Percentiles rank a stretch among this genome's conserved stretches.
These are phyloP conservation scores for Helobdella robusta DNA, from an alignment of 2,888 invertebrate genomes.

Conservation along the genomic window DNA sequence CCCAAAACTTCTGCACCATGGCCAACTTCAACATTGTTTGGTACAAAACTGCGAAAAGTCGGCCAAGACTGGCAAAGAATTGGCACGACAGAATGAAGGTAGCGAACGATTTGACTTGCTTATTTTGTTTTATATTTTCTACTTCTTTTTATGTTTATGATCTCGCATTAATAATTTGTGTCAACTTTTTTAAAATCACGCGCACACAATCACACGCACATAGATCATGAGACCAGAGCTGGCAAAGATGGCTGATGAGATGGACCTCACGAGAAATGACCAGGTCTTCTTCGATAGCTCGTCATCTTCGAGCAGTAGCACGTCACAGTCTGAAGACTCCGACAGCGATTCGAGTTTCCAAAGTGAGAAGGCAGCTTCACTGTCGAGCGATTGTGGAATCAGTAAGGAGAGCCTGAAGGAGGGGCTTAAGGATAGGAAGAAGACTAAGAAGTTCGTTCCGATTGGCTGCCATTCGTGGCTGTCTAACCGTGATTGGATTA, in stretches of 20 bases:
- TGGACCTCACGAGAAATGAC: slow-evolving; percentile 74
- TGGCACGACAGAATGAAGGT: slow-evolving; percentile 24
- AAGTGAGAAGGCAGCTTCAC: background rate
- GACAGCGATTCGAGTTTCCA: slow-evolving; percentile 31
- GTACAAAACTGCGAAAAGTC: slow-evolving; percentile 84
- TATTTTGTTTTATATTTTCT: background rate
- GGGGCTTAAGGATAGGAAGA: too few relatives aligned
- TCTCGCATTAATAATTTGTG: too few relatives aligned
- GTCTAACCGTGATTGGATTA: too few relatives aligned
- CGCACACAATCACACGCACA: too few relatives aligned
- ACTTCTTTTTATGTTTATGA: background rate
- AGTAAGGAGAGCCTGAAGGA: too few relatives aligned
- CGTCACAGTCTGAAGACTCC: slow-evolving; percentile 63
- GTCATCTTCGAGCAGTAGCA: slow-evolving; percentile 64
- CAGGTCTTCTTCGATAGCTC: slow-evolving; percentile 90
- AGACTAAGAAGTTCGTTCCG: too few relatives aligned
- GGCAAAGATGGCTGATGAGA: slow-evolving; percentile 54
- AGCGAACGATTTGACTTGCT: background rate
- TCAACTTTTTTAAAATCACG: too few relatives aligned
- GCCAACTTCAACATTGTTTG: slow-evolving; percentile 95
- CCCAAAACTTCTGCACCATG: slow-evolving; percentile 81
- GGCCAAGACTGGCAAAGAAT: slow-evolving; percentile 17
- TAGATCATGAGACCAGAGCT: slow-evolving; percentile 45
- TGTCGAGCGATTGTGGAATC: slow-evolving; percentile 1
- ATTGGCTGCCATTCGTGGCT: too few relatives aligned